Base-by-base conservation (phyloP, 2,888 invertebrate genomes). In the Leptinotarsa tumamoca region DNA sequence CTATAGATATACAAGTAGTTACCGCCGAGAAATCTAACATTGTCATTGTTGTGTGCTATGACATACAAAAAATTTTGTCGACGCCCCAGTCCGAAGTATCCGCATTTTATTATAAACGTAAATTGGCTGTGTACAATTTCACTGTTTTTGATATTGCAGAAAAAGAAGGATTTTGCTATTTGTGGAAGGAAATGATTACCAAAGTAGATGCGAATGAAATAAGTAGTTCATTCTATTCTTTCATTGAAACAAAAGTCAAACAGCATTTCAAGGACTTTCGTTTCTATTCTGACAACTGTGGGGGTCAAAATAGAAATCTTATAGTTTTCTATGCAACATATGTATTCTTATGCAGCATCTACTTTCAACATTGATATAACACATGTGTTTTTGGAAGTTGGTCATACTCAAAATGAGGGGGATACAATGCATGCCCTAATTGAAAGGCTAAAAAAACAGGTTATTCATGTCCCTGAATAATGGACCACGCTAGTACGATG, bases 361-460 rank as follows among this genome's bases (percentile, higher is more conserved):
- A 33, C 15, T 10, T 67, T 67, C 33, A 49, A 67, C n/a, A 67
- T 50, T n/a, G 18, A 67, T 67, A 67, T 50, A 0, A 67, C 21
- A 3, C 67, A 13, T n/a, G 49, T 49, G 17, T 50, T 50, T 18
- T 43, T 13, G 14, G 50, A 67, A 49, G 50, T 49, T 5, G 67
- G 67, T 2, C 67, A 67, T 21, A 49, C 50, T 18, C 49, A 67
- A n/a, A 49, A 33, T 21, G 67, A 66, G 43, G 66, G 67, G 7
- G 21, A 67, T 43, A 17, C 67, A 18, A 67, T 67, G 50, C 67
- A 67, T 21, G 67, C 67, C n/a, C 67, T 67, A 1, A 67, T 67
- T 7, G 67, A 50, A 50, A 33, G 67, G 49, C 43, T 50, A 2
- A 67, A 50, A 67, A 67, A 67, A 18, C 67, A 67, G 18, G 18